phyloP scores from a whole-genome alignment of 2,797 vertebrate genomes.

The Onychomys torridus region DNA sequence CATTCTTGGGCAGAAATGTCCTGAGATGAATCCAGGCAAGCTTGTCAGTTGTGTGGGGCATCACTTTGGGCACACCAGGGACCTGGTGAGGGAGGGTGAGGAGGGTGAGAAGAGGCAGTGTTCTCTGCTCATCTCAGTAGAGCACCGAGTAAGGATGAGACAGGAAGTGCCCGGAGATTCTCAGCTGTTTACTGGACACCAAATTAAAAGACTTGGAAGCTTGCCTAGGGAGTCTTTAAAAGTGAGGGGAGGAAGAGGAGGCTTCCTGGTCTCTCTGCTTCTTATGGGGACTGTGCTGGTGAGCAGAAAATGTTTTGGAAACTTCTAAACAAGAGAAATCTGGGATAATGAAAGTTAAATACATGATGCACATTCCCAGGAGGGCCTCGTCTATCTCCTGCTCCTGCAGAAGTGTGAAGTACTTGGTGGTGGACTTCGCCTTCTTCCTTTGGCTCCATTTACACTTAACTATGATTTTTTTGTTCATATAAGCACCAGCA shows the following conservation, averaged over 20 bases:
- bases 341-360: neutral
- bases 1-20: neutral
- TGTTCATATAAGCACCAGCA: neutral
- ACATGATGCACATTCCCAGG: neutral
- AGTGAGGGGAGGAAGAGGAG: slow-evolving; percentile 12
- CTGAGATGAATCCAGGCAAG: neutral
- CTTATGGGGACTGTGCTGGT: neutral
- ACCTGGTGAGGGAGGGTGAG: neutral
- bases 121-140: slow-evolving; percentile 3
- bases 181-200: slow-evolving; percentile 28
- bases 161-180: slow-evolving; percentile 64
- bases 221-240: slow-evolving; percentile 24
- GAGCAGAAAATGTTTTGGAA: slow-evolving; percentile 52
- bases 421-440: neutral
- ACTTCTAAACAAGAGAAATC: slow-evolving; percentile 23
- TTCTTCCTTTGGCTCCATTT: neutral
- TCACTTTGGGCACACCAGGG: neutral
- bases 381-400: neutral
- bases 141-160: neutral
- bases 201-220: slow-evolving; percentile 54
- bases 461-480: neutral
- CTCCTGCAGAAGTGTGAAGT: neutral
- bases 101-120: slow-evolving; percentile 32
- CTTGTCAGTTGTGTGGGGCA: neutral
- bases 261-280: neutral